These are phyloP conservation scores for Semaprochilodus insignis DNA, from an alignment of 2,797 vertebrate genomes.

Conservation along the genomic window DNA sequence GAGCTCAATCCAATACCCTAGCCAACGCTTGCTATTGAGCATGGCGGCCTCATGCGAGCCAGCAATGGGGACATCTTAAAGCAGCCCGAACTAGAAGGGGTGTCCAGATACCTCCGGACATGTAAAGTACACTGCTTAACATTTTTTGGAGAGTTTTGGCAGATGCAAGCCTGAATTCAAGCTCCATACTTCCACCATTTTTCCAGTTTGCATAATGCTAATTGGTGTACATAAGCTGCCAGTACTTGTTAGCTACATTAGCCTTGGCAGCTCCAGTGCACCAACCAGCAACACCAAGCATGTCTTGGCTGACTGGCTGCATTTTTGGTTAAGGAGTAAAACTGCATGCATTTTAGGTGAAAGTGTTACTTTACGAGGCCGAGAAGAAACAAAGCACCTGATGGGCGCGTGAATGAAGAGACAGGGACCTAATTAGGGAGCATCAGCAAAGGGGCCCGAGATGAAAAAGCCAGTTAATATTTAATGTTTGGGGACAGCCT, in stretches of 20 bases:
- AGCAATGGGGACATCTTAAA: no score
- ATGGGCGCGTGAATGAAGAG: slow-evolving; percentile 50
- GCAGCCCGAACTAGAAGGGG: no score
- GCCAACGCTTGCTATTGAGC: not conserved
- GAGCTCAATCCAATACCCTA: no score
- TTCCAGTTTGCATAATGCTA: not conserved
- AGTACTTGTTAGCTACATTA: no score
- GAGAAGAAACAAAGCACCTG: slow-evolving; percentile 41
- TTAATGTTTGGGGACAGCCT: slow-evolving; percentile 77
- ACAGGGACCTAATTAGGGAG: slow-evolving; percentile 75
- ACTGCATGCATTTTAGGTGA: no score
- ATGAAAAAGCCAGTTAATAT: slow-evolving; percentile 84
- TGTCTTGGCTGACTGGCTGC: no score
- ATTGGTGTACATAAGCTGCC: not conserved
- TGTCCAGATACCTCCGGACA: no score
- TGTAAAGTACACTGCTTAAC: no score
- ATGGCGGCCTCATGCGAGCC: not conserved
- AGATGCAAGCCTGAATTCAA: not conserved
- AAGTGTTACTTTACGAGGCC: not conserved
- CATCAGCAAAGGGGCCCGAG: slow-evolving; percentile 75
- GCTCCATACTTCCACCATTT: not conserved
- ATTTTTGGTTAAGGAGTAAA: no score
- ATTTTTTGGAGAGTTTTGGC: no score
- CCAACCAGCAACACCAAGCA: no score
- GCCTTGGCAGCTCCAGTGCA: no score